Conservation (phyloP, 2,888 invertebrate genomes). For the Nemotelus pantherinus region DNA sequence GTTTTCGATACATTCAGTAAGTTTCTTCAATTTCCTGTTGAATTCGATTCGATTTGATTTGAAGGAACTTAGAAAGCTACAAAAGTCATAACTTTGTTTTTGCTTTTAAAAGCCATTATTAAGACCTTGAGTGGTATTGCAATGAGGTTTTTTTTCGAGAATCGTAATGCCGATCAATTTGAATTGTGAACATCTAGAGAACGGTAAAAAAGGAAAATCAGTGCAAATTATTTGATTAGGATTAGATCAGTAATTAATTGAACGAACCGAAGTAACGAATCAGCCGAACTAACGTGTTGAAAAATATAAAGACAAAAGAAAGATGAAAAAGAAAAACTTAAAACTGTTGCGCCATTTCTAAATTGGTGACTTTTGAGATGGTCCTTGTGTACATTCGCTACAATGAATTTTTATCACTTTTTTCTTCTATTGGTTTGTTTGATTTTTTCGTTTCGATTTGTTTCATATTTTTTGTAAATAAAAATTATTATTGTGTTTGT, state of each 20-base stretch:
- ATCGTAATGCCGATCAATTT: no score
- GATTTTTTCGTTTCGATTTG: constrained; percentile 20
- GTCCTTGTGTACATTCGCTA: constrained; percentile 74
- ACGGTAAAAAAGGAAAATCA: constrained; percentile 10
- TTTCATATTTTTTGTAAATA: constrained; percentile 46
- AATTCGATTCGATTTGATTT: no score
- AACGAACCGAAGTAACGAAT: no score
- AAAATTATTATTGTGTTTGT: constrained; percentile 48
- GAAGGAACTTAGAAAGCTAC: background rate
- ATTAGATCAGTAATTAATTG: background rate
- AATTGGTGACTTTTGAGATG: constrained; percentile 93
- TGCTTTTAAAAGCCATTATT: background rate
- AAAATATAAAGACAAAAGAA: background rate
- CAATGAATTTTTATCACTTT: constrained; percentile 23
- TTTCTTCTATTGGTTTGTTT: constrained; percentile 24
- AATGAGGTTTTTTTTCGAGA: constrained; percentile 11
- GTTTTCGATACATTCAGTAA: no score
- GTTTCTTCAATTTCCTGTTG: no score
- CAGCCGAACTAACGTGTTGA: no score
- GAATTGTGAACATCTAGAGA: background rate
- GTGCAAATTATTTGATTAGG: background rate
- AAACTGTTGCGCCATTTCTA: constrained; percentile 55
- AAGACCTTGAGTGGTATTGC: constrained; percentile 35
- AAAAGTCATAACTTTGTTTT: background rate
- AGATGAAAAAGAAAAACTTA: constrained; percentile 5